These are phyloP conservation scores for Lontra canadensis DNA, from an alignment of 2,113 vertebrate species.

Conservation along the genomic window DNA sequence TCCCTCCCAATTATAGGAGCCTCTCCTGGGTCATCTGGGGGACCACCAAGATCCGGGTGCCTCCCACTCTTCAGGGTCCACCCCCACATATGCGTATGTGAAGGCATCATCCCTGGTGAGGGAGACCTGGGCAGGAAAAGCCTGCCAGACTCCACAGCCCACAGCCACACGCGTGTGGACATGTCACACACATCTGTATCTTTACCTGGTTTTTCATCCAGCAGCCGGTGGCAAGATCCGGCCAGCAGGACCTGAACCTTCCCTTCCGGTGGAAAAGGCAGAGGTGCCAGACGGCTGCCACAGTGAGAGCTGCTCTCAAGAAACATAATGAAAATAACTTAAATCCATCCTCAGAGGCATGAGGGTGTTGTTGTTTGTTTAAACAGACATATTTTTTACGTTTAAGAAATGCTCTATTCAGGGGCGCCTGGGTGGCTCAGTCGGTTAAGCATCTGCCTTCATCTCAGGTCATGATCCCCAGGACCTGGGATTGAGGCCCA, in stretches of 20 bases:
- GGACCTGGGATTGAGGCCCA: too few species aligned
- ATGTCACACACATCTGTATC: accelerated
- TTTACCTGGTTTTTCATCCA: not conserved
- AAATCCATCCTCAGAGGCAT: not conserved
- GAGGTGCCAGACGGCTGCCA: not conserved
- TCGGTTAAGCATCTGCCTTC: too few species aligned
- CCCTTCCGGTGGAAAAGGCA: not conserved
- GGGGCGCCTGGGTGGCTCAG: too few species aligned
- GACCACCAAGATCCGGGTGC: not conserved
- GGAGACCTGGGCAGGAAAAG: not conserved
- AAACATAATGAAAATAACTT: not conserved
- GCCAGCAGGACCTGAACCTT: not conserved
- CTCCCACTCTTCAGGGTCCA: not conserved
- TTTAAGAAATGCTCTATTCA: not conserved
- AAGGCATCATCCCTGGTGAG: not conserved
- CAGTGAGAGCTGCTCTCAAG: not conserved
- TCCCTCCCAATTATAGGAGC: not conserved
- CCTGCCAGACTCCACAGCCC: not conserved
- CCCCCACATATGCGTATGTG: too few species aligned
- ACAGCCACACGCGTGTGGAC: accelerated
- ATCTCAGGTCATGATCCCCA: too few species aligned
- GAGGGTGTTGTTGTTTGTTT: not conserved
- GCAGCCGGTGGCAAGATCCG: not conserved
- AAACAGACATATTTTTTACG: not conserved
- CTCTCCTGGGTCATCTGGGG: not conserved